Evolutionary conservation across 2,797 vertebrate species (phyloP).

Genomic region (Mormyrops boulengeri): DNA sequence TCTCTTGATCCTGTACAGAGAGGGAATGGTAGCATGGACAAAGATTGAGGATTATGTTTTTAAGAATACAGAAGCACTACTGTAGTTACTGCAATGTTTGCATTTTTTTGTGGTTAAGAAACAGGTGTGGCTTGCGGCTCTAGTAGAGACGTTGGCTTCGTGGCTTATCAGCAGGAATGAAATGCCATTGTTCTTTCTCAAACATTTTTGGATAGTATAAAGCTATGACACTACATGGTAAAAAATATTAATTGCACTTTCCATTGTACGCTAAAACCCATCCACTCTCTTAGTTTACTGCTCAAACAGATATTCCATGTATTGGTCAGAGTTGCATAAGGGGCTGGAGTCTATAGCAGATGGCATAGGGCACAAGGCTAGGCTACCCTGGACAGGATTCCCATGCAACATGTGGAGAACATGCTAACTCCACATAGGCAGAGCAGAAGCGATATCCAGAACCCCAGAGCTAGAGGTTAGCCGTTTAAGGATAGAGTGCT

Average conservation of each 20-base stretch:
- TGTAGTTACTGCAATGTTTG: background rate
- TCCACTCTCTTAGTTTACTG: background rate
- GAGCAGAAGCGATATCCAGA: background rate
- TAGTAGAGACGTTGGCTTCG: background rate
- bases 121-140: background rate
- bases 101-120: background rate
- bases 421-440: background rate
- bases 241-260: background rate
- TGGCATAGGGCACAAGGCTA: background rate
- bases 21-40: background rate
- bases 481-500: background rate
- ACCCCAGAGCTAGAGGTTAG: background rate
- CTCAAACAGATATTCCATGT: background rate
- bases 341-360: background rate
- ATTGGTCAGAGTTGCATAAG: background rate
- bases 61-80: background rate
- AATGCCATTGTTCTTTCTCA: background rate
- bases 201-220: background rate
- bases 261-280: background rate
- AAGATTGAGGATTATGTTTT: background rate
- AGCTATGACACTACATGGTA: background rate
- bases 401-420: background rate
- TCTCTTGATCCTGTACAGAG: background rate
- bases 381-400: background rate
- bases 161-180: background rate